Percentiles rank a stretch among this genome's conserved stretches.
phyloP scores from a whole-genome alignment of 2,113 vertebrate genomes.

The Paracanthobrama guichenoti region DNA sequence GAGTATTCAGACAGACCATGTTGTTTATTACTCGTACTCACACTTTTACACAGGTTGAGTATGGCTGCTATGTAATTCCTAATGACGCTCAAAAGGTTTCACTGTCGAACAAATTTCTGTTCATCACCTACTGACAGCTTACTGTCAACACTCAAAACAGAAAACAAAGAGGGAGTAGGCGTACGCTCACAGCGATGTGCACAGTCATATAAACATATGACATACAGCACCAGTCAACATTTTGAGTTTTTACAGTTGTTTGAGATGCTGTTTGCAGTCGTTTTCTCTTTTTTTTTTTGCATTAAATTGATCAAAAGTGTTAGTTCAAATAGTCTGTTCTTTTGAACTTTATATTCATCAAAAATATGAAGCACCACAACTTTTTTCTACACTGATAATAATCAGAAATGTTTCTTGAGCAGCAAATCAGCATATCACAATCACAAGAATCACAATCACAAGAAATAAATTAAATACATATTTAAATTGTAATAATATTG shows the following conservation, averaged over 20 bases:
- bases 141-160: slow-evolving; percentile 29
- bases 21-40: background rate
- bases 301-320: background rate
- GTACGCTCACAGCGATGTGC: background rate
- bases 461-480: too few species aligned
- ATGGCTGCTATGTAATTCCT: background rate
- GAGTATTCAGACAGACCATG: too few species aligned
- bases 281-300: too few species aligned
- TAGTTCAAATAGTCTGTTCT: background rate
- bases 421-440: too few species aligned
- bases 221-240: background rate
- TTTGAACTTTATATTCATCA: background rate
- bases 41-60: background rate
- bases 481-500: too few species aligned
- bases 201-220: slow-evolving; percentile 2
- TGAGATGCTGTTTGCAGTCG: too few species aligned
- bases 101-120: slow-evolving; percentile 8
- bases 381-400: too few species aligned
- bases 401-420: too few species aligned
- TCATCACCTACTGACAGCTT: slow-evolving; percentile 14
- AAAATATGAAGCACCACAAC: too few species aligned
- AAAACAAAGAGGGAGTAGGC: background rate
- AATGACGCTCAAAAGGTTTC: background rate
- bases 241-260: background rate
- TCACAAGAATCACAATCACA: too few species aligned